These are phyloP conservation scores for Sebastes vulpes DNA, from an alignment of 2,797 vertebrate genomes.

Conservation along the genomic window DNA sequence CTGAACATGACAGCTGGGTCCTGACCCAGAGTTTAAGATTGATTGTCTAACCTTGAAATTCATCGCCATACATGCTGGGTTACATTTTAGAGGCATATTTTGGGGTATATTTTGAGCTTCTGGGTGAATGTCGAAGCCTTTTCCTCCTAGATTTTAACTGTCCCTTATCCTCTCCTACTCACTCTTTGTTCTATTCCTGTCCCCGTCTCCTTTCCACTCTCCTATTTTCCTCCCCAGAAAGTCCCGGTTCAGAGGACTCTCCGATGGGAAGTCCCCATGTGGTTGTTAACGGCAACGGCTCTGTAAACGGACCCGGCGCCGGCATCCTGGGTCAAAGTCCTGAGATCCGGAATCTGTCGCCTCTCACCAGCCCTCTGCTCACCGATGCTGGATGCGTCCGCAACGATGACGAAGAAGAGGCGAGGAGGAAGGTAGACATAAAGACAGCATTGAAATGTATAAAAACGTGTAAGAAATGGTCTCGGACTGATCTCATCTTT, in stretches of 20 bases:
- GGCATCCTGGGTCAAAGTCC: constrained; percentile 83
- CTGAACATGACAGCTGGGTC: not conserved
- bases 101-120: not conserved
- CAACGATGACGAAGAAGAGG: constrained; percentile 94
- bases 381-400: constrained; percentile 89
- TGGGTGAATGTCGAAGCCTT: not conserved
- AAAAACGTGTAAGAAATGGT: not conserved
- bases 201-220: not conserved
- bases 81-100: not conserved
- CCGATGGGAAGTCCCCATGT: constrained; percentile 74
- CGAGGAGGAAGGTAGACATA: constrained; percentile 92
- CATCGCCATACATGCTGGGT: constrained; percentile 10
- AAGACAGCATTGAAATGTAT: not conserved
- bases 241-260: constrained; percentile 90
- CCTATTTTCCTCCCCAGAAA: constrained; percentile 74
- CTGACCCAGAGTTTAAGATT: not conserved
- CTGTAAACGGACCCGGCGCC: constrained; percentile 57
- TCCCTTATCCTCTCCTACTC: constrained; percentile 25
- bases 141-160: not conserved
- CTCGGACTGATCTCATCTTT: not conserved
- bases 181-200: constrained; percentile 32
- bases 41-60: constrained; percentile 33
- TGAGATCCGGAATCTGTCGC: constrained; percentile 90
- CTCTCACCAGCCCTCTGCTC: constrained; percentile 93
- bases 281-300: constrained; percentile 56